Evolutionary conservation across 2,888 invertebrate genomes (phyloP).

Genomic region (Merodon equestris): DNA sequence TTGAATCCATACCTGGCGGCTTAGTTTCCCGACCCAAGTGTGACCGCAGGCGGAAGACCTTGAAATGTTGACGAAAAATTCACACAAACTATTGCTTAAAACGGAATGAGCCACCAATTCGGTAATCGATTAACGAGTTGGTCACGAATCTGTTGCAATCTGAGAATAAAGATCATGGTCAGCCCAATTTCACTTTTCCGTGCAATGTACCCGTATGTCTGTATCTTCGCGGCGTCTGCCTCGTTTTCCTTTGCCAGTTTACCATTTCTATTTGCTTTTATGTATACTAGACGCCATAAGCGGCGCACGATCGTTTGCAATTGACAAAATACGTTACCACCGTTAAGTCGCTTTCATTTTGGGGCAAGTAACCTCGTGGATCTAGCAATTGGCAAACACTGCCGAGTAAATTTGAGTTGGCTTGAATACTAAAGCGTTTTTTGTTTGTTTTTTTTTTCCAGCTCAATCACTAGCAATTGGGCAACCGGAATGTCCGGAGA

Average conservation of each 20-base stretch:
- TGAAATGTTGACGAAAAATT: conserved; percentile 18
- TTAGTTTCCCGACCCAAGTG: too few relatives aligned
- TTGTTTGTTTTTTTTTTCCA: conserved; percentile 76
- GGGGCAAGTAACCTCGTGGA: conserved; percentile 28
- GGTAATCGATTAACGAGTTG: conserved; percentile 13
- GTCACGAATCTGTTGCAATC: conserved; percentile 20
- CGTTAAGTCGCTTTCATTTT: conserved; percentile 37
- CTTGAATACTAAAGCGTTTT: not conserved
- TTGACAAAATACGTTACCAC: conserved; percentile 27
- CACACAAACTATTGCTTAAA: not conserved
- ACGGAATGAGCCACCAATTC: not conserved
- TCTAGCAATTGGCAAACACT: conserved; percentile 35
- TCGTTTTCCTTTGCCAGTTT: conserved; percentile 13
- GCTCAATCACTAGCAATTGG: conserved; percentile 83
- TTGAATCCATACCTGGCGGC: too few relatives aligned
- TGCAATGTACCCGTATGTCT: too few relatives aligned
- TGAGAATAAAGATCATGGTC: conserved; percentile 48
- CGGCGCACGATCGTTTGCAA: conserved; percentile 13
- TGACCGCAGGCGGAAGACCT: conserved; percentile 25
- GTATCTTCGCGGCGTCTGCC: too few relatives aligned
- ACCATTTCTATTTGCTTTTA: conserved; percentile 25
- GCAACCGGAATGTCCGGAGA: conserved; percentile 89
- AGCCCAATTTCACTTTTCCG: conserved; percentile 56
- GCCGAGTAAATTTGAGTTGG: not conserved
- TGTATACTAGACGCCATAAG: conserved; percentile 9